Conservation (phyloP, 2,797 vertebrate genomes). For the Phataginus tricuspis region DNA sequence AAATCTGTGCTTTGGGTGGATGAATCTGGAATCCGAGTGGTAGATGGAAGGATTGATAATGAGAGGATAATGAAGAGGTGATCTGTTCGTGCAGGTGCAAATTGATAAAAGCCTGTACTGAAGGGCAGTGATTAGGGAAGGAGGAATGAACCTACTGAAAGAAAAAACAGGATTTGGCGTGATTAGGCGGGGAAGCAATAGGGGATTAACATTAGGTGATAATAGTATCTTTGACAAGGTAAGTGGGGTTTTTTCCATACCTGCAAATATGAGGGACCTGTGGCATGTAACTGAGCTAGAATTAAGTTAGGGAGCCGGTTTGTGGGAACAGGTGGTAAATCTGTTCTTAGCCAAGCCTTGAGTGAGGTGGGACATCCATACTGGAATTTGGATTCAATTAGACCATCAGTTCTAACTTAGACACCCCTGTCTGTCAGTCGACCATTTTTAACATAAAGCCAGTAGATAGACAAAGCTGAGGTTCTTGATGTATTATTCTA, state of each 20-base stretch:
- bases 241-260: neutral
- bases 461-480: neutral
- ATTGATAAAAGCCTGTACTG: neutral
- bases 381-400: neutral
- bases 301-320: neutral
- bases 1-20: neutral
- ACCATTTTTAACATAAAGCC: constrained; percentile 1
- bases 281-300: neutral
- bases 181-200: neutral
- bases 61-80: neutral
- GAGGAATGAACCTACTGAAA: neutral
- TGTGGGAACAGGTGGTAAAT: neutral
- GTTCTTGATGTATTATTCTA: neutral
- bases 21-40: neutral
- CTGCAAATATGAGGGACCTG: neutral
- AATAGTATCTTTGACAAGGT: neutral
- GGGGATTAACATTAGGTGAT: neutral
- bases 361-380: neutral
- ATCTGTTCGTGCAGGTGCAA: neutral
- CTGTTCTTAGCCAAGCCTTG: neutral
- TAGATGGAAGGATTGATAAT: no score
- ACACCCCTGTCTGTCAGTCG: neutral
- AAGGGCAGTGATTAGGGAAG: neutral
- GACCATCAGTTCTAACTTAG: neutral
- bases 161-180: neutral